Evolutionary conservation across 2,888 invertebrate species (phyloP).

Genomic region (Lepidocyrtinus sp.): DNA sequence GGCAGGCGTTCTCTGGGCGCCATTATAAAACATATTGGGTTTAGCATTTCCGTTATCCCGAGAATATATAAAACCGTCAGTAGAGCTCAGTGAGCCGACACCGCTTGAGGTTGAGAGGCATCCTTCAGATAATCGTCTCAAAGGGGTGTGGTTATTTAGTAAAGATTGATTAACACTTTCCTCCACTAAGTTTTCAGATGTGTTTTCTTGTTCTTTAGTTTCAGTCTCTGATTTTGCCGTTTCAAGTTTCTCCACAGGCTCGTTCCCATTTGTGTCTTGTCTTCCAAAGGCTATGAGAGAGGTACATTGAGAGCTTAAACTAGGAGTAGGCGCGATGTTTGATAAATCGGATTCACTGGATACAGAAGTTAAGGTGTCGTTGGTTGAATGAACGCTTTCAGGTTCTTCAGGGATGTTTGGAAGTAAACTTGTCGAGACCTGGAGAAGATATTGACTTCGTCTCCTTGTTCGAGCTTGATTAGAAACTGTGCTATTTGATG

Average conservation of each 20-base stretch:
- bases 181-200: background rate
- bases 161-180: background rate
- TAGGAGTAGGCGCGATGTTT: background rate
- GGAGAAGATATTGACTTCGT: constrained; percentile 58
- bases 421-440: constrained; percentile 59
- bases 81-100: too few species aligned
- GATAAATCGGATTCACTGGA: constrained; percentile 48
- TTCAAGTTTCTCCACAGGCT: background rate
- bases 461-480: constrained; percentile 47
- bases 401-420: constrained; percentile 68
- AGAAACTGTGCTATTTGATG: constrained; percentile 7
- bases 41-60: too few species aligned
- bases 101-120: constrained; percentile 33
- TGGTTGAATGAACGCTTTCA: constrained; percentile 55
- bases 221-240: background rate
- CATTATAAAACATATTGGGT: too few species aligned
- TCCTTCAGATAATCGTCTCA: constrained; percentile 43
- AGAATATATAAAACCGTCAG: too few species aligned
- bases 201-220: background rate
- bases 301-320: background rate
- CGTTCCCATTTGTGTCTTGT: background rate
- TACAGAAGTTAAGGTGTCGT: constrained; percentile 33
- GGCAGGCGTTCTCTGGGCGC: too few species aligned
- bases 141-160: constrained; percentile 14
- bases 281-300: background rate